Base-by-base conservation (phyloP, 2,797 vertebrate genomes). In the Coccyzus lansbergi region DNA sequence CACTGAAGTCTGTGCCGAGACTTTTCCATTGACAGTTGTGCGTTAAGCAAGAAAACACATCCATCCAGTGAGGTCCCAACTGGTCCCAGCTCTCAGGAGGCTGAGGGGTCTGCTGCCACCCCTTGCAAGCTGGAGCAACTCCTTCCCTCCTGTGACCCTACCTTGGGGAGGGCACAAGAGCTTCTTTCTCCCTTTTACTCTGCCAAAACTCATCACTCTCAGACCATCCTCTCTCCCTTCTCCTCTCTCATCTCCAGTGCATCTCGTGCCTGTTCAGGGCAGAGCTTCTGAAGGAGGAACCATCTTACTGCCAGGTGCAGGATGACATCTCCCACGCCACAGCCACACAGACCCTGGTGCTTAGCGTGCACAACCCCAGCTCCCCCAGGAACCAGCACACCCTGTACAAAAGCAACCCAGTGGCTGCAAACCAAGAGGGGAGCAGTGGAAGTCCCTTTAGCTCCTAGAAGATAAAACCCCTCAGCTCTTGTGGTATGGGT, bases 21-120 rank as follows among this genome's bases (percentile, higher is more conserved):
- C 88, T 96, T 90, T 85, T 86, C 86, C 60, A 92, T 62, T 78
- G 90, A 85, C 90, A 93, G 86, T 93, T 94, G 91, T 94, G 86
- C 77, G 74, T 71, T n/a, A 56, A 90, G 78, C 86, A 84, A 90
- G 91, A 83, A 92, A 94, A 93, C 84, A 84, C 64, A 55, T 65
- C 59, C 44, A n/a, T 36, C 26, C 74, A 4, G 7, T 10, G 42
- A 28, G 17, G 42, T 40, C 59, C 48, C 17, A 14, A 48, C 74
- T 55, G 76, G 40, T 52, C 81, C 40, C 49, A 58, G 74, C 53
- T 48, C 82, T 10, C 25, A 21, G 17, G 75, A 14, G 40, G 21
- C 46, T 40, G 10, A 5, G 33, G 12, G 28, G 33, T 83, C 63
- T 52, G 70, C 34, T 90, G 68, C 63, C 24, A 74, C 49, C 58